These are phyloP conservation scores for Montipora efflorescens DNA, from an alignment of 64 coral and sea anemone genomes.

Conservation along the genomic window DNA sequence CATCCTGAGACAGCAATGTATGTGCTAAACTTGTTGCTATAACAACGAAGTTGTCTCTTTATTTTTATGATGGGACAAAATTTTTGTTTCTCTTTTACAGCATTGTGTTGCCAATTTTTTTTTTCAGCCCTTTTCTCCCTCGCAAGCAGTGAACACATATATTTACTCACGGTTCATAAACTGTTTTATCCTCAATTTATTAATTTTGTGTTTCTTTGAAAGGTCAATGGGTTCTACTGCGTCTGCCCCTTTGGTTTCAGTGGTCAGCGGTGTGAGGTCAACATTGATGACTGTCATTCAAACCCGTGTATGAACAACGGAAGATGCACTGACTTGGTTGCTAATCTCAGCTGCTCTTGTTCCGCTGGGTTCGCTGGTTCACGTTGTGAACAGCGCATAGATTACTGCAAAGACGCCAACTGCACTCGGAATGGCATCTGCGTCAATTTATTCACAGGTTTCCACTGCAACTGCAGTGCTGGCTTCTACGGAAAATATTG, in stretches of 20 bases:
- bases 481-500: slow-evolving; percentile 21
- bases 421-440: slow-evolving; percentile 51
- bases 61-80: too few species aligned
- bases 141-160: too few species aligned
- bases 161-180: too few species aligned
- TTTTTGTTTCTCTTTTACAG: too few species aligned
- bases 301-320: slow-evolving; percentile 66
- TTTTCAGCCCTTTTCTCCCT: too few species aligned
- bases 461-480: background rate
- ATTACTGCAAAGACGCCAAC: slow-evolving; percentile 23
- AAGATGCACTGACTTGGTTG: slow-evolving; percentile 42
- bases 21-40: too few species aligned
- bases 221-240: slow-evolving; percentile 15
- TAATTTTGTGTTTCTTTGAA: background rate
- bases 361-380: slow-evolving; percentile 35
- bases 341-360: slow-evolving; percentile 47
- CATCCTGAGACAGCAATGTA: too few species aligned
- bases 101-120: too few species aligned
- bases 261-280: slow-evolving; percentile 39
- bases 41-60: too few species aligned
- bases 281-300: slow-evolving; percentile 60
- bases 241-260: slow-evolving; percentile 48
- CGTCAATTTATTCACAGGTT: slow-evolving; percentile 20
- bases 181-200: too few species aligned
- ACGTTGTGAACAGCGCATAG: slow-evolving; percentile 41